A percentile compares a stretch with the other conserved stretches of the same genome.
phyloP scores from a whole-genome alignment of 2,113 vertebrate species.

The Clarias gariepinus region DNA sequence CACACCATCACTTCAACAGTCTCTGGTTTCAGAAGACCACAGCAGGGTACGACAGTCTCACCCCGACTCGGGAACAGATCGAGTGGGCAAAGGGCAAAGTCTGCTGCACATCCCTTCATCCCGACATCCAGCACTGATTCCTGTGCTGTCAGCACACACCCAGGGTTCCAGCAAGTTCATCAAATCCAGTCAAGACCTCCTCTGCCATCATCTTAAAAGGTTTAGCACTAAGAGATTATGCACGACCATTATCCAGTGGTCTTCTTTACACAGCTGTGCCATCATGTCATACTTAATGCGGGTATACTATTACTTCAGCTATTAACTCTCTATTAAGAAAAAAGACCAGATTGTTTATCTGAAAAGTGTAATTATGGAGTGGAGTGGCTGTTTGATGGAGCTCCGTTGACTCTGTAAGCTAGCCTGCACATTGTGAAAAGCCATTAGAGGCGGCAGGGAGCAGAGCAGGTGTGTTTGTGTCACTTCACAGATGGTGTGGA shows the following conservation, averaged over 20 bases:
- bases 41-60: slow-evolving; percentile 87
- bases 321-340: slow-evolving; percentile 34
- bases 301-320: slow-evolving; percentile 16
- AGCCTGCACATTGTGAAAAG: slow-evolving; percentile 73
- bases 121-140: slow-evolving; percentile 59
- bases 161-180: slow-evolving; percentile 70
- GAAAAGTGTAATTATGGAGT: slow-evolving; percentile 34
- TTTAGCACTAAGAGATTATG: not conserved
- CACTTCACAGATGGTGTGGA: slow-evolving; percentile 74
- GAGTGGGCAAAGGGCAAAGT: slow-evolving; percentile 82
- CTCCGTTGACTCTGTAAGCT: slow-evolving; percentile 45
- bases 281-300: slow-evolving; percentile 5
- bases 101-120: slow-evolving; percentile 69
- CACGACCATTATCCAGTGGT: not conserved
- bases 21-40: slow-evolving; percentile 95
- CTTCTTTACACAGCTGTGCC: slow-evolving; percentile 14
- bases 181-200: slow-evolving; percentile 63
- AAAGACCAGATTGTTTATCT: slow-evolving; percentile 22
- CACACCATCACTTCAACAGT: slow-evolving; percentile 97
- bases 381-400: slow-evolving; percentile 25
- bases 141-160: slow-evolving; percentile 66
- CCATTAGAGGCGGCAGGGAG: slow-evolving; percentile 71
- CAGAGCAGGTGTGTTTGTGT: slow-evolving; percentile 74
- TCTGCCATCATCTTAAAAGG: not conserved
- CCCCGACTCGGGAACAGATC: slow-evolving; percentile 75